Evolutionary conservation across 2,113 vertebrate genomes (phyloP).

Genomic region (Heterotis niloticus): DNA sequence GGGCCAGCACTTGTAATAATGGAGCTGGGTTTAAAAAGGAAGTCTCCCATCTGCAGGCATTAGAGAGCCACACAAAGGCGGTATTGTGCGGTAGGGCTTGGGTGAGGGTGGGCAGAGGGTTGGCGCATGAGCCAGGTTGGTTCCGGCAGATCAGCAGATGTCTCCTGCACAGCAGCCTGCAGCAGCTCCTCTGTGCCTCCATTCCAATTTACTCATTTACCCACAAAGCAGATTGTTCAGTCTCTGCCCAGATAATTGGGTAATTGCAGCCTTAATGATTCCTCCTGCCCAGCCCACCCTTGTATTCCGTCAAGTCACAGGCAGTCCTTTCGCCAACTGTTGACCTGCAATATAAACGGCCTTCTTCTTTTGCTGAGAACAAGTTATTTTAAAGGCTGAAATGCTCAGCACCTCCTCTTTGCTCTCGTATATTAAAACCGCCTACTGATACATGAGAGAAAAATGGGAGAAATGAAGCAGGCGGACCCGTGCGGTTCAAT

Average conservation of each 20-base stretch:
- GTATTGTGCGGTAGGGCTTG: slow-evolving; percentile 58
- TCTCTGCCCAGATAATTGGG: slow-evolving; percentile 54
- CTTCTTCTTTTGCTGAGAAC: slow-evolving; percentile 1
- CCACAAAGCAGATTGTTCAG: slow-evolving; percentile 57
- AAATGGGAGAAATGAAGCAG: slow-evolving; percentile 64
- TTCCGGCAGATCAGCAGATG: slow-evolving; percentile 55
- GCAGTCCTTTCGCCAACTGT: slow-evolving; percentile 30
- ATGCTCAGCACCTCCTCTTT: not conserved
- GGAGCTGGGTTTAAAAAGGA: slow-evolving; percentile 50
- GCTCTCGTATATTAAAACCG: slow-evolving; percentile 48
- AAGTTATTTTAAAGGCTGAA: not conserved
- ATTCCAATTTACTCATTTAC: slow-evolving; percentile 67
- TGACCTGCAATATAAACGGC: slow-evolving; percentile 22
- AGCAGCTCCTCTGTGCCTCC: slow-evolving; percentile 55
- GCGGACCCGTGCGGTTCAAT: slow-evolving; percentile 55
- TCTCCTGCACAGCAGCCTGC: slow-evolving; percentile 49
- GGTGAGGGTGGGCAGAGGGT: slow-evolving; percentile 55
- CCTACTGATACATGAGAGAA: slow-evolving; percentile 68
- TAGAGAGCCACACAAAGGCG: slow-evolving; percentile 58
- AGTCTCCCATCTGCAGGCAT: slow-evolving; percentile 60
- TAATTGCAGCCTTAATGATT: slow-evolving; percentile 66
- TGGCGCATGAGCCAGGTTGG: slow-evolving; percentile 36
- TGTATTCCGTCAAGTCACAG: slow-evolving; percentile 35
- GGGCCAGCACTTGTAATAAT: slow-evolving; percentile 60
- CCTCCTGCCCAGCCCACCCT: slow-evolving; percentile 36